Conservation (phyloP, 2,113 vertebrate species). For the Tenebrosternarchus preto region DNA sequence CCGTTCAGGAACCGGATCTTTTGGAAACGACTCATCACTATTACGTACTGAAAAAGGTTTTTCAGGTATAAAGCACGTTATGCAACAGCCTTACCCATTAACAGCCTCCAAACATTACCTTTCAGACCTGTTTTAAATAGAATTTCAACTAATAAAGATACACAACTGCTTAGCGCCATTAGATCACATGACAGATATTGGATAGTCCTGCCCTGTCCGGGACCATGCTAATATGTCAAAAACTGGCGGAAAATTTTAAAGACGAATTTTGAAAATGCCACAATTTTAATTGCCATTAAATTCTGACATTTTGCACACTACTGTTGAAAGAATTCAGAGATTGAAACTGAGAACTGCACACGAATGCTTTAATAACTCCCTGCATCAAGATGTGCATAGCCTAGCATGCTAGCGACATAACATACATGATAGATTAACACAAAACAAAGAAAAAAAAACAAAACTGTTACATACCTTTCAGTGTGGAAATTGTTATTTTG, state of each 20-base stretch:
- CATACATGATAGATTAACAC: slow-evolving; percentile 13
- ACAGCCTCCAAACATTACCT: no score
- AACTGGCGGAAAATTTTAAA: background rate
- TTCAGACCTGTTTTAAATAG: no score
- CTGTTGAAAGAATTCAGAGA: no score
- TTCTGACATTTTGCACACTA: no score
- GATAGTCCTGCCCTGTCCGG: background rate
- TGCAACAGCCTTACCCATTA: no score
- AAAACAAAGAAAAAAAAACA: no score
- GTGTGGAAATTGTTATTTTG: slow-evolving; percentile 24
- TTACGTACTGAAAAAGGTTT: background rate
- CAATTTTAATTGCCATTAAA: no score
- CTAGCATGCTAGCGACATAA: slow-evolving; percentile 9
- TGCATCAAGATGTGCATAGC: background rate
- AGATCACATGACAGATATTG: slow-evolving; percentile 2
- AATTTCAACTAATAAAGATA: no score
- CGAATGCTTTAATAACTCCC: background rate
- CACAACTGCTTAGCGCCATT: no score
- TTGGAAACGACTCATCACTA: background rate
- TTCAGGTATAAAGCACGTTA: background rate
- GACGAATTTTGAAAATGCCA: background rate
- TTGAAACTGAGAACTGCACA: no score
- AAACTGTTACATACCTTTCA: no score
- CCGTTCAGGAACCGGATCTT: background rate
- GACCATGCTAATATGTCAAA: background rate